Evolutionary conservation across 2,888 invertebrate genomes (phyloP), one percentile per base, ranked within the genome.

Genomic region (Phyto melanocephala): DNA sequence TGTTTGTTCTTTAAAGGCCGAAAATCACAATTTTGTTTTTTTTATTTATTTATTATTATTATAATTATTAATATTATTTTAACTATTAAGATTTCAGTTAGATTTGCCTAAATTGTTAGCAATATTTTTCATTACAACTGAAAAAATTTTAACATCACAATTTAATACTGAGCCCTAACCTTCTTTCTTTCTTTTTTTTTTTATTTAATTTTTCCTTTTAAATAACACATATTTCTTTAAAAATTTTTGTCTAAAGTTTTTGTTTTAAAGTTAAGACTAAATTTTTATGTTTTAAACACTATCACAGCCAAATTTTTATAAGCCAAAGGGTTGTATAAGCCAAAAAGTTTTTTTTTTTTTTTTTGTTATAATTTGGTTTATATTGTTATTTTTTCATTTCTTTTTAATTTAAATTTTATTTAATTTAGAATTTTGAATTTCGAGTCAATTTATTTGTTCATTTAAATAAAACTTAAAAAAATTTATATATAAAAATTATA

Each of bases 281-380:
- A 71, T 82, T 86, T 28, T 83, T 84, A 85, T 84, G 84, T 84
- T 85, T 86, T 88, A 87, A 88, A 88, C 89, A 88, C 90, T 91
- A 91, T 91, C 91, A 91, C 91, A 91, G 91, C 91, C 91, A 91
- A 91, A 91, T 90, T 90, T 87, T 90, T 89, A 87, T 88, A 89
- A 88, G 88, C 89, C 89, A 90, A 87, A 87, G 88, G 87, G 87
- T 88, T 86, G 82, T 82, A 82, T 84, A 86, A 86, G 86, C 85
- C 86, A 85, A 87, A 87, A 86, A 83, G 83, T 84, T 85, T 80
- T 72, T 82, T 81, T 86, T 76, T 74, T 85, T 63, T 65, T 80
- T 80, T 74, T 71, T 58, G 54, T 56, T 80, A 72, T 81, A 63
- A 70, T 84, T 84, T 75, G 70, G 58, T 67, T 75, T 56, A 76